These are phyloP conservation scores for Eucidaris tribuloides DNA, from an alignment of 35 echinoderm and acorn worm genomes.

Conservation along the genomic window DNA sequence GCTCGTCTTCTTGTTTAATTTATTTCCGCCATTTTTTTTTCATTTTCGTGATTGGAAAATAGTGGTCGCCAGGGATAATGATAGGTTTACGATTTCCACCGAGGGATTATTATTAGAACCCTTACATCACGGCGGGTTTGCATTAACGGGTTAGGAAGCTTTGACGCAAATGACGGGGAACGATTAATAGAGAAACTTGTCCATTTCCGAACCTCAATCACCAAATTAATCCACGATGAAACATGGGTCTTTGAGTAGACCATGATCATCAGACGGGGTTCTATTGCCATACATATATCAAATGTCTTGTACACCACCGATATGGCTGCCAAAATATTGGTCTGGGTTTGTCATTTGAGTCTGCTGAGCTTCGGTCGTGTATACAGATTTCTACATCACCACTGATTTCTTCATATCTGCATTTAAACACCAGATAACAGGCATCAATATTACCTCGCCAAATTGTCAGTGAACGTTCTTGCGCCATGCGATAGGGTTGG, in stretches of 20 bases:
- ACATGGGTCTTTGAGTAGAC: not conserved
- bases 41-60: constrained; percentile 31
- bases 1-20: constrained; percentile 22
- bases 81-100: constrained; percentile 24
- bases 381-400: too few species aligned
- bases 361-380: too few species aligned
- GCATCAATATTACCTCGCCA: too few species aligned
- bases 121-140: not conserved
- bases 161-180: constrained; percentile 25
- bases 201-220: constrained; percentile 21
- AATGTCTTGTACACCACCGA: too few species aligned
- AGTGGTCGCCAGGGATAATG: constrained; percentile 27
- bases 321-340: too few species aligned
- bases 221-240: constrained; percentile 37
- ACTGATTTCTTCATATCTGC: too few species aligned
- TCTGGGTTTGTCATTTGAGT: too few species aligned
- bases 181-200: constrained; percentile 18
- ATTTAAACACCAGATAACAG: too few species aligned
- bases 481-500: too few species aligned
- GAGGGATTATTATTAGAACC: not conserved
- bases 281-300: constrained; percentile 7
- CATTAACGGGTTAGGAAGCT: not conserved
- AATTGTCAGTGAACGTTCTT: too few species aligned
- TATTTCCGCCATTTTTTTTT: not conserved
- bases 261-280: not conserved